Percentiles rank a stretch among this genome's conserved stretches.
phyloP scores from a whole-genome alignment of 2,888 invertebrate genomes.

The Anarsia innoxiella region DNA sequence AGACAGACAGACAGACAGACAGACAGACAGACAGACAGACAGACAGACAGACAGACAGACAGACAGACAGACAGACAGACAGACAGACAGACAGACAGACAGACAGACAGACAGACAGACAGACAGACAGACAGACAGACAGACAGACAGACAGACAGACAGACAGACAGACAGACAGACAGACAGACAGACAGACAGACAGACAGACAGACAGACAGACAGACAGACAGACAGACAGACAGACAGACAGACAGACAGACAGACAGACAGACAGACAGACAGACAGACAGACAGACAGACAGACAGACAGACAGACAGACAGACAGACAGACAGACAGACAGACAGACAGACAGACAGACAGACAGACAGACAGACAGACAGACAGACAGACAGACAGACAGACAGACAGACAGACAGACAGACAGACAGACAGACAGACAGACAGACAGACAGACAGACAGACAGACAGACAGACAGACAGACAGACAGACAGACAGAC shows the following conservation, averaged over 20 bases:
- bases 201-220: background rate
- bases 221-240: background rate
- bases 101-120: background rate
- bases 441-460: background rate
- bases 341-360: background rate
- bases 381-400: background rate
- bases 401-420: background rate
- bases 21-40: background rate
- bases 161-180: background rate
- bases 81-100: background rate
- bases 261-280: background rate
- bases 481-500: background rate
- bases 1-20: background rate
- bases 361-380: background rate
- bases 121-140: background rate
- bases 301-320: background rate
- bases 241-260: background rate
- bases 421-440: background rate
- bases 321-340: background rate
- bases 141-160: background rate
- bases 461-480: background rate
- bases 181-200: background rate
- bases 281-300: background rate
- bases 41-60: background rate
- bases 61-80: background rate